Conservation (phyloP, 2,888 invertebrate species). For the Uropetala carovei region DNA sequence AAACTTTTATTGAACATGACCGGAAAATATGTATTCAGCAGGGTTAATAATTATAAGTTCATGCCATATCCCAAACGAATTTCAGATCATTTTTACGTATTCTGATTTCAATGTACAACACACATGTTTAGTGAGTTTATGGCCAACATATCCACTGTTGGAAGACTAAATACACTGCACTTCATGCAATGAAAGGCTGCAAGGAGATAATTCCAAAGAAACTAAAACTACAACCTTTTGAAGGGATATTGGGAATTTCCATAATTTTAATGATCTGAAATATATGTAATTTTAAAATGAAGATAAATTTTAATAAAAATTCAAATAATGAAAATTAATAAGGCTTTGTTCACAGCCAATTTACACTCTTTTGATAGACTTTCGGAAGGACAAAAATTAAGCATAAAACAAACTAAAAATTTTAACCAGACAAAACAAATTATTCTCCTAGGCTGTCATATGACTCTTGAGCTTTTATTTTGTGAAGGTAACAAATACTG, state of each 20-base stretch:
- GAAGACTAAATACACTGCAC: constrained; percentile 61
- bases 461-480: constrained; percentile 65
- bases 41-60: constrained; percentile 48
- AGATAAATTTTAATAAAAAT: constrained; percentile 42
- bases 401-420: constrained; percentile 55
- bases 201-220: constrained; percentile 44
- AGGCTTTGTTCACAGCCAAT: constrained; percentile 58
- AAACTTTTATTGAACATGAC: constrained; percentile 16
- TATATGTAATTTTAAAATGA: constrained; percentile 35
- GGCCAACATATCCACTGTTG: constrained; percentile 53
- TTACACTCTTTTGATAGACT: constrained; percentile 53
- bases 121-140: constrained; percentile 49
- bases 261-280: constrained; percentile 36
- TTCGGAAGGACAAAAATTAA: constrained; percentile 56
- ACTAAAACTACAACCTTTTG: not conserved
- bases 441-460: constrained; percentile 61
- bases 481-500: constrained; percentile 65
- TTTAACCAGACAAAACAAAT: constrained; percentile 56
- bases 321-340: constrained; percentile 51
- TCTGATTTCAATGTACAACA: constrained; percentile 37
- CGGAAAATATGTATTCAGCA: constrained; percentile 41
- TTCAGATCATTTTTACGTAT: constrained; percentile 49
- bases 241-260: constrained; percentile 10
- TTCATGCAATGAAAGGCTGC: constrained; percentile 49
- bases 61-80: constrained; percentile 31